A percentile compares a stretch with the other conserved stretches of the same genome.
Conservation (phyloP, 2,113 vertebrate genomes). For the Hypomesus transpacificus region DNA sequence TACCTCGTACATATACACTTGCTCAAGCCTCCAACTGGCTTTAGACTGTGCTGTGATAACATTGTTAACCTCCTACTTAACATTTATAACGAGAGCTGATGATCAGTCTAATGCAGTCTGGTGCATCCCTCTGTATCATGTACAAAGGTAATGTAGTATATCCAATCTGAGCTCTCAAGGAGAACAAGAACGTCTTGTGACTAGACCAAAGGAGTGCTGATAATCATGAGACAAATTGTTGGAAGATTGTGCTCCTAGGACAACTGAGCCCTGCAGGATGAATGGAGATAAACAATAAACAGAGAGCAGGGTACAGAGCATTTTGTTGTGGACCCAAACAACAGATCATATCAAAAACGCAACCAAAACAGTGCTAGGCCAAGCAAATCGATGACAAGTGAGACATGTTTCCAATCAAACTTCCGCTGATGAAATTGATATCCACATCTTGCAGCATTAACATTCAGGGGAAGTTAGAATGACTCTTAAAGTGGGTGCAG, state of each 20-base stretch:
- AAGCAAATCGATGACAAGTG: no score
- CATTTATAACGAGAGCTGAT: no score
- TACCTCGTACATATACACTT: slow-evolving; percentile 2
- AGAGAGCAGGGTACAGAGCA: slow-evolving; percentile 12
- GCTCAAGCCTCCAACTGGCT: neutral
- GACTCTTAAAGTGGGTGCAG: no score
- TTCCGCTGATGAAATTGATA: no score
- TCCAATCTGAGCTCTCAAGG: neutral
- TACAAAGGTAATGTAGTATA: neutral
- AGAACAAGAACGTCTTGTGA: slow-evolving; percentile 42
- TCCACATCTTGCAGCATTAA: no score
- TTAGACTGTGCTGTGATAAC: no score
- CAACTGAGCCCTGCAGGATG: slow-evolving; percentile 52
- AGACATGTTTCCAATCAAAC: no score
- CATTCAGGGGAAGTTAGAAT: no score
- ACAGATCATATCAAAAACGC: neutral
- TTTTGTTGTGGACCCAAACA: neutral
- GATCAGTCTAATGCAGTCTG: no score
- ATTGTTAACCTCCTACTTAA: no score
- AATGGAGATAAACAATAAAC: slow-evolving; percentile 42
- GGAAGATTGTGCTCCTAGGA: slow-evolving; percentile 33
- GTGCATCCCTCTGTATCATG: no score
- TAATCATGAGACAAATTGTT: slow-evolving; percentile 55
- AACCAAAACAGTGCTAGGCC: neutral
- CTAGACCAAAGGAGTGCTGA: slow-evolving; percentile 38